Conservation (phyloP, 2,113 vertebrate genomes). For the Addax nasomaculatus region DNA sequence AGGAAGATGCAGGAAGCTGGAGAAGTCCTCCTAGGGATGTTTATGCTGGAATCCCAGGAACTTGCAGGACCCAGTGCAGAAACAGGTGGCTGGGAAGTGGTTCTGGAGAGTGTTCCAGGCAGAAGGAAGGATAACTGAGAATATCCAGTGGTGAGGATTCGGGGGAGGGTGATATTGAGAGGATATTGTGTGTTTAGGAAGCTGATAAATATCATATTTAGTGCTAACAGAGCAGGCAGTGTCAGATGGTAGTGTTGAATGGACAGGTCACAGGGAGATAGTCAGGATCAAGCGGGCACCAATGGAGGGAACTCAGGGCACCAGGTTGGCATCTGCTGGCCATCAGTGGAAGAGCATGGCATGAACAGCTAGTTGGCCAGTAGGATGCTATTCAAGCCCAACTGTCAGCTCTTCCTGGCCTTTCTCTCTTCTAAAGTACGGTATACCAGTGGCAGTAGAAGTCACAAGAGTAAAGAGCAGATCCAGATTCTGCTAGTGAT, state of each 20-base stretch:
- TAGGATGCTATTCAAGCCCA: not conserved
- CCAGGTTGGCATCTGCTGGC: not conserved
- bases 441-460: not conserved
- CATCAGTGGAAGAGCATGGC: not conserved
- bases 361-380: not conserved
- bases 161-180: not conserved
- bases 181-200: not conserved
- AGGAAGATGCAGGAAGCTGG: not conserved
- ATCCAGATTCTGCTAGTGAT: not conserved
- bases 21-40: not conserved
- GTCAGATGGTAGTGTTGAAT: not conserved
- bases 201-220: not conserved
- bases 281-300: not conserved
- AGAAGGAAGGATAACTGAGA: not conserved
- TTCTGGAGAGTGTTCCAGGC: not conserved
- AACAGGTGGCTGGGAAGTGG: not conserved
- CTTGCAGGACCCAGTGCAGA: not conserved
- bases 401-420: not conserved
- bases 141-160: not conserved
- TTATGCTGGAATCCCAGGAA: not conserved
- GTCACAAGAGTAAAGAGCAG: not conserved
- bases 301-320: not conserved
- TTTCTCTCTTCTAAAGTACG: not conserved
- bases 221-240: not conserved
- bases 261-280: not conserved